Percentiles rank a stretch among this genome's conserved stretches.
Conservation (phyloP, 2,113 vertebrate genomes). For the Aix galericulata region DNA sequence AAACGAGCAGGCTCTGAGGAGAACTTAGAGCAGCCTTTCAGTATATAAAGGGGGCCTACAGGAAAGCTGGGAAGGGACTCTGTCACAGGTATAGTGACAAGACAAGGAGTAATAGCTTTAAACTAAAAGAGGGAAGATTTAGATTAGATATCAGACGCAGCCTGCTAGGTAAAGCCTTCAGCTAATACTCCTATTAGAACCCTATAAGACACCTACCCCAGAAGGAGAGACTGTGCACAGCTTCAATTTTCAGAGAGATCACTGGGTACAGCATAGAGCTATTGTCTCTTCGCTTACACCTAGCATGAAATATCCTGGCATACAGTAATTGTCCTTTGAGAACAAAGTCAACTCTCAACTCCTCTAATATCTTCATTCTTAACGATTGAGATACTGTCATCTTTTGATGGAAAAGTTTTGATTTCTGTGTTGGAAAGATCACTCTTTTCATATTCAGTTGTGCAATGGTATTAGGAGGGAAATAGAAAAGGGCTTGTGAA, state of each 20-base stretch:
- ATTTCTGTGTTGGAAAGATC: background rate
- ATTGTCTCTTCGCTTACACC: background rate
- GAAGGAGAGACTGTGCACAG: background rate
- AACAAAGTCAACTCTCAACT: background rate
- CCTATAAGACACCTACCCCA: no score
- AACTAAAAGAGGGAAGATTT: no score
- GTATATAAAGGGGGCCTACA: no score
- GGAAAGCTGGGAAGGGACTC: no score
- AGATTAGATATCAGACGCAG: background rate
- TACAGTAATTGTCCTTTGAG: background rate
- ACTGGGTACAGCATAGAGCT: rapidly evolving
- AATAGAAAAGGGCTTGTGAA: background rate
- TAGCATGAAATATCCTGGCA: background rate
- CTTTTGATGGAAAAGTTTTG: background rate
- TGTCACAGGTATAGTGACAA: no score
- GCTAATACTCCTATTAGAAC: background rate
- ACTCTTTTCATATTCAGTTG: background rate
- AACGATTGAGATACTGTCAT: background rate
- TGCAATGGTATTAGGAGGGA: background rate
- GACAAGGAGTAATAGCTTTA: no score
- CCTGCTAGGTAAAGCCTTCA: background rate
- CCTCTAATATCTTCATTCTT: background rate
- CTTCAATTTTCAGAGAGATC: background rate
- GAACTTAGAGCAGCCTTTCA: no score
- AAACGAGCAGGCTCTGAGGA: no score